Base-by-base conservation (phyloP, 2,888 invertebrate genomes). In the Himalopsyche anomala region DNA sequence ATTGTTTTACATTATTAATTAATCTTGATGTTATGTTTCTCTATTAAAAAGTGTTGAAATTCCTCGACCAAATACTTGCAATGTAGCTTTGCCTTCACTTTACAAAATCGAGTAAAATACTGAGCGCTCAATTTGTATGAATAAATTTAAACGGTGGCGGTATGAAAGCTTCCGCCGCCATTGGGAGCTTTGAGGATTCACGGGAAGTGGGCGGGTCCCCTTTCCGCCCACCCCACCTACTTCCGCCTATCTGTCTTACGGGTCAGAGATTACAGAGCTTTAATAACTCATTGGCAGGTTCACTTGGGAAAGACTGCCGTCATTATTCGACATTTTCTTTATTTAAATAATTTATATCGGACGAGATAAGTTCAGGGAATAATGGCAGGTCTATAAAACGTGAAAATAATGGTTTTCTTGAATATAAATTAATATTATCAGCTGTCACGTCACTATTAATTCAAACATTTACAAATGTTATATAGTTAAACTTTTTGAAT, bases 191-290 rank as follows among this genome's bases (percentile, higher is more conserved):
- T 62, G 28, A 62, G 62, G 62, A 62, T 19, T 62, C 62, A 62
- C 62, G 28, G 62, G 62, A 62, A 62, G 62, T 62, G 62, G 62
- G 62, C 62, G 62, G 62, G 62, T 6, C 19, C 19, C 62, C 28
- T 2, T 19, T 62, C 62, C 62, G 62, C 62, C 62, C 62, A 28
- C 62, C 62, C 62, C 62, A 62, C 62, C 62, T 11, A 9, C 62
- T 62, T 62, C 62, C 62, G 62, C 62, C 62, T 62, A 62, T 62
- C 62, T 62, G 62, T 62, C 62, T 62, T 62, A 62, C 62, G 62
- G 62, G 62, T 62, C 62, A 62, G 62, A 62, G 62, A 62, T 62
- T 62, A 62, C 62, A 62, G 62, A 62, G 62, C 62, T 62, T 62
- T 62, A 62, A 62, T 62, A 62, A 62, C 62, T 62, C 62, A 62